A percentile compares a stretch with the other conserved stretches of the same genome.
phyloP scores from a whole-genome alignment of 2,113 vertebrate species.

The Silurus glanis region DNA sequence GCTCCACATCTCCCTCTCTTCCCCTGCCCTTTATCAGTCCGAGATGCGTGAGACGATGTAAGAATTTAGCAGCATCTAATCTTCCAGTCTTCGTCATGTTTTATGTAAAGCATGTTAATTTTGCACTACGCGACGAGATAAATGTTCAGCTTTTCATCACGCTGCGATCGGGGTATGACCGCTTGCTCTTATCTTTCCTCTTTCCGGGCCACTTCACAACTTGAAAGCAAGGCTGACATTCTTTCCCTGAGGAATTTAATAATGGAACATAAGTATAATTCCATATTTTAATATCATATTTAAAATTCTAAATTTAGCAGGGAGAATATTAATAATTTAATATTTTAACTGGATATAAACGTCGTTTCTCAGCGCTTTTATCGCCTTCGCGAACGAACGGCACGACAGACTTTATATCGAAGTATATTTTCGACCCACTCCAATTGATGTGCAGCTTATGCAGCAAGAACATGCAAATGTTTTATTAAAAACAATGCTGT shows the following conservation, averaged over 20 bases:
- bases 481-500: no score
- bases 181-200: not conserved
- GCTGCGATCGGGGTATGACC: not conserved
- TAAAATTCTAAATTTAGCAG: slow-evolving; percentile 2
- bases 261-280: not conserved
- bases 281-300: slow-evolving; percentile 9
- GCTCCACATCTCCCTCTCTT: not conserved
- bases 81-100: not conserved
- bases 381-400: slow-evolving; percentile 13
- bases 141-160: slow-evolving; percentile 2
- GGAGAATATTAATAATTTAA: not conserved
- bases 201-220: not conserved
- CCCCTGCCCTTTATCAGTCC: no score
- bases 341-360: not conserved
- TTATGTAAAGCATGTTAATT: not conserved
- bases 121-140: not conserved
- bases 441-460: no score
- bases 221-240: not conserved
- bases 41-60: not conserved
- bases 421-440: no score
- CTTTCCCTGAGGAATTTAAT: not conserved
- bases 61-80: not conserved
- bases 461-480: no score
- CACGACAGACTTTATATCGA: no score
- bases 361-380: not conserved